Percentiles rank a stretch among this genome's conserved stretches.
Conservation (phyloP, 2,888 invertebrate genomes). For the Augochlorella aurata region DNA sequence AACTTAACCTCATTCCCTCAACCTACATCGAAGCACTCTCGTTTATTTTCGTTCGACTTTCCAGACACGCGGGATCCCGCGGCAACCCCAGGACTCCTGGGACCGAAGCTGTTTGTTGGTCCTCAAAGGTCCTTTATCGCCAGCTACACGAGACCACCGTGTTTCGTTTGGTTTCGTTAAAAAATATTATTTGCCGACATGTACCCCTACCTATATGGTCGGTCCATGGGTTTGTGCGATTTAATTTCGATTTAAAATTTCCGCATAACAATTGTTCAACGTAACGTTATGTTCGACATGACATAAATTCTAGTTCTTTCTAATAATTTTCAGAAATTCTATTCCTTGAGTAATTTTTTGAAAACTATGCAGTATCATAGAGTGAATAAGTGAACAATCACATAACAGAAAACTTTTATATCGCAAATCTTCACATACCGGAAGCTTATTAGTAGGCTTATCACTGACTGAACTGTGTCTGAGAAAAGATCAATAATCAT, state of each 20-base stretch:
- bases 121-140: slow-evolving; percentile 51
- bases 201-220: not conserved
- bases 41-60: slow-evolving; percentile 67
- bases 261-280: no score
- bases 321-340: no score
- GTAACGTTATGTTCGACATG: no score
- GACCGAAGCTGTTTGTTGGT: slow-evolving; percentile 56
- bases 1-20: slow-evolving; percentile 61
- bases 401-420: no score
- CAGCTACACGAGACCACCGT: slow-evolving; percentile 33
- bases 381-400: no score
- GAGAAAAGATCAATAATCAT: no score
- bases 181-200: not conserved
- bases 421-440: no score
- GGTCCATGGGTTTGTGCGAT: not conserved
- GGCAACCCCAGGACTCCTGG: slow-evolving; percentile 34
- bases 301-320: no score
- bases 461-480: no score
- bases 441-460: no score
- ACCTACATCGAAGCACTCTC: slow-evolving; percentile 45
- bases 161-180: slow-evolving; percentile 13
- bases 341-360: no score
- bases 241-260: not conserved
- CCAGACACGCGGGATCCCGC: slow-evolving; percentile 63
- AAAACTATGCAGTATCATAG: no score